Evolutionary conservation across 2,113 vertebrate genomes (phyloP).

Genomic region (Percopsis transmontana): DNA sequence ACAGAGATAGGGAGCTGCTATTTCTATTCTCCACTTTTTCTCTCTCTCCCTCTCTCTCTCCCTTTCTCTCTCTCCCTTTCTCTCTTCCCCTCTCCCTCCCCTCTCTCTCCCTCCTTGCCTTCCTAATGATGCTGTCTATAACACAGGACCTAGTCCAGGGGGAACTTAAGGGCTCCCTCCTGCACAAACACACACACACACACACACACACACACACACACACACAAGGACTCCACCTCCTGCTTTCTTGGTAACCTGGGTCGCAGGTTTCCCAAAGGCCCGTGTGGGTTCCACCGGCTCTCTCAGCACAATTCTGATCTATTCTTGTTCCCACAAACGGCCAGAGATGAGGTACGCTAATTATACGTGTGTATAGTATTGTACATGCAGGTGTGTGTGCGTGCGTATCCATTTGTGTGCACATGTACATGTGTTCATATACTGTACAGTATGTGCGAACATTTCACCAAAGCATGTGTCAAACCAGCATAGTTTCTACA

Average conservation of each 20-base stretch:
- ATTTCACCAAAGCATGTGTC: neutral
- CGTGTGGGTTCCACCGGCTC: neutral
- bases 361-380: neutral
- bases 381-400: neutral
- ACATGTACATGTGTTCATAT: neutral
- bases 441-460: neutral
- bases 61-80: neutral
- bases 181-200: neutral
- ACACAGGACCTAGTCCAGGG: neutral
- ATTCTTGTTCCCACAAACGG: no score
- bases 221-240: constrained; percentile 1
- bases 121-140: neutral
- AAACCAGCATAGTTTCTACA: no score
- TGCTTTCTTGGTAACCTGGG: no score
- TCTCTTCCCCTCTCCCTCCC: no score
- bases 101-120: neutral
- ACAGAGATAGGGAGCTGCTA: constrained; percentile 14
- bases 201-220: constrained; percentile 1
- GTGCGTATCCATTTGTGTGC: neutral
- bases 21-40: neutral
- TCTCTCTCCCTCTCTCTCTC: neutral
- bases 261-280: neutral
- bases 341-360: no score
- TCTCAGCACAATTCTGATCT: no score
- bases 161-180: neutral